A percentile compares a stretch with the other conserved stretches of the same genome.
phyloP scores from a whole-genome alignment of 2,888 invertebrate species.

The Germaria angustata region DNA sequence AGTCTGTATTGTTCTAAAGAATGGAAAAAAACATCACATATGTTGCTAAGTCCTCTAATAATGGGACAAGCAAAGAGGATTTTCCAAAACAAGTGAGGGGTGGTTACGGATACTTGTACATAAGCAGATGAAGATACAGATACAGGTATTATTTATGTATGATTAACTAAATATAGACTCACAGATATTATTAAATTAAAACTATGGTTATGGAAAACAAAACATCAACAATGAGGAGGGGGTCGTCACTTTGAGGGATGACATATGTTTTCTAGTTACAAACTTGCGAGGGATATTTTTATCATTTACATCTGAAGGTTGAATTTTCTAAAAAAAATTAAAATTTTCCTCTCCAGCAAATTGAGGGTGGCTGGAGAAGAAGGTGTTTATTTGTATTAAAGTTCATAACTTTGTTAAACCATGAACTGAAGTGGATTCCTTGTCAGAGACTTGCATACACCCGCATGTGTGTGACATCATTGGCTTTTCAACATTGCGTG shows the following conservation, averaged over 20 bases:
- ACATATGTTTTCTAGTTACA: conserved; percentile 54
- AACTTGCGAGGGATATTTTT: conserved; percentile 20
- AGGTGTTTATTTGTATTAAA: conserved; percentile 60
- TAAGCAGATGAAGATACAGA: conserved; percentile 32
- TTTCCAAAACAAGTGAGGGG: conserved; percentile 57
- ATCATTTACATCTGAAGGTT: conserved; percentile 1
- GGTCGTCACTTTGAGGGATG: conserved; percentile 43
- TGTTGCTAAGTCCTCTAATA: conserved; percentile 55
- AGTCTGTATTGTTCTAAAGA: conserved; percentile 48
- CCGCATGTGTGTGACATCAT: conserved; percentile 52
- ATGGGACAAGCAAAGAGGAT: conserved; percentile 54
- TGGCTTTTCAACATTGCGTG: conserved; percentile 56
- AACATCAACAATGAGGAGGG: background rate
- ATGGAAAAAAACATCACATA: conserved; percentile 54
- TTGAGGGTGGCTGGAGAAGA: conserved; percentile 19
- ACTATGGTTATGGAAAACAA: conserved; percentile 46
- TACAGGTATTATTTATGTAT: conserved; percentile 63
- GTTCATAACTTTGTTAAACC: conserved; percentile 62
- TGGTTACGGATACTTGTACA: conserved; percentile 38
- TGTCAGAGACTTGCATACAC: background rate
- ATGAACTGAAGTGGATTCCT: conserved; percentile 42
- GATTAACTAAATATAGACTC: conserved; percentile 63
- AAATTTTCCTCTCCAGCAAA: background rate
- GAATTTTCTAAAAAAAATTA: conserved; percentile 12
- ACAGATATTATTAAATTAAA: conserved; percentile 60